Evolutionary conservation across 2,113 vertebrate genomes (phyloP), one percentile per base, ranked within the genome.

Genomic region (Lynx canadensis): DNA sequence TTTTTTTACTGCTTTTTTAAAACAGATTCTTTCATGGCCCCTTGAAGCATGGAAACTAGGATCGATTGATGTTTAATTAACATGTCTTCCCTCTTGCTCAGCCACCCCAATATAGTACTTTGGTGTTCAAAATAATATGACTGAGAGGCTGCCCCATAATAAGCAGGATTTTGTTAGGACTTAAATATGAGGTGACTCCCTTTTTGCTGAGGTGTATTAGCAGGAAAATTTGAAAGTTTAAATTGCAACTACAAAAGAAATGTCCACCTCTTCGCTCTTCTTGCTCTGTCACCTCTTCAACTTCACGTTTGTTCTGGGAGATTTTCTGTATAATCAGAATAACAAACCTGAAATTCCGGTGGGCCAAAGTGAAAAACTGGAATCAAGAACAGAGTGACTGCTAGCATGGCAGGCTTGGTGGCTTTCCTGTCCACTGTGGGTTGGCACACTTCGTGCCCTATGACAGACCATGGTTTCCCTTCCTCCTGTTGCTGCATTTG

Each of bases 401-500:
- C 23, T 45, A 63, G 31, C 33, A 14, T 23, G 9, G 0, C 41
- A n/a, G 19, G 19, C 11, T 0, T 1, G 5, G 71, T 76, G 45
- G 45, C 13, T 48, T 9, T 63, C 55, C 55, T 25, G 38, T 57
- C 48, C 38, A 2, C 13, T 1, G 4, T 16, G 14, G 52, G 48
- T 19, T 5, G 13, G 69, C 31, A 5, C 14, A 95, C 55, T 74
- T 82, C 83, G 8, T 2, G 1, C 78, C 87, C 94, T 93, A 21
- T 94, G 94, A 90, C 74, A 95, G 29, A 82, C 78, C 88, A 92
- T 96, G 86, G 76, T 94, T 95, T 90, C 83, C 45, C 25, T 92
- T 95, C 38, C 89, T 97, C 90, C 87, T 89, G 52, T 96, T 96
- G 95, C 95, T 85, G 76, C 14, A 16, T 97, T 95, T 5, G 68